These are phyloP conservation scores for Diabrotica undecimpunctata DNA, from an alignment of 1,140 invertebrate genomes.

Conservation along the genomic window DNA sequence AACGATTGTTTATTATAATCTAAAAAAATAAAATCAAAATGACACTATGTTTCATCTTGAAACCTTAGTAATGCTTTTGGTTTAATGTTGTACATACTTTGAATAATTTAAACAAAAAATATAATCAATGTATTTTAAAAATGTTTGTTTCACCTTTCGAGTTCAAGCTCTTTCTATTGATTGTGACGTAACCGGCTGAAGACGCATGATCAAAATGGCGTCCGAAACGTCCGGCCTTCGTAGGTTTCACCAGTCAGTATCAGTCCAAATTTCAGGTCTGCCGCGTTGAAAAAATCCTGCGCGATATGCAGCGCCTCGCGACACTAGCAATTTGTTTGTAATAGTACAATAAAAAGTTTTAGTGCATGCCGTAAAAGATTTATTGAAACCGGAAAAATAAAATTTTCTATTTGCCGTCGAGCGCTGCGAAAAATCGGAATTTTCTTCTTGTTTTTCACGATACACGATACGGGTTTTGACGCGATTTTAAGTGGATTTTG, in stretches of 20 bases:
- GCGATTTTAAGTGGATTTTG: background rate
- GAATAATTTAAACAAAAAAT: constrained; percentile 5
- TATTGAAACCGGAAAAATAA: background rate
- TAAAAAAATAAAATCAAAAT: too few species aligned
- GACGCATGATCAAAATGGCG: constrained; percentile 43
- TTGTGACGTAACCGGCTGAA: constrained; percentile 40
- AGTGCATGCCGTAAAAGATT: background rate
- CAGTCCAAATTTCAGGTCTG: constrained; percentile 19
- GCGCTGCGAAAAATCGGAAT: background rate
- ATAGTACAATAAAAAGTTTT: constrained; percentile 14
- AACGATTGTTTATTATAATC: too few species aligned
- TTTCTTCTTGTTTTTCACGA: background rate
- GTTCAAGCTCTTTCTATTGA: constrained; percentile 37
- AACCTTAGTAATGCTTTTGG: too few species aligned
- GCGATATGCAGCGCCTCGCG: constrained; percentile 13
- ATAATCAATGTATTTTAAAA: constrained; percentile 9
- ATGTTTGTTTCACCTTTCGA: constrained; percentile 15
- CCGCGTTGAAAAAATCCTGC: constrained; percentile 25
- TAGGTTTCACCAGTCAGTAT: constrained; percentile 30
- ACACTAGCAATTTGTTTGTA: background rate
- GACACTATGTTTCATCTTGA: too few species aligned
- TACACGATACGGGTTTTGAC: background rate
- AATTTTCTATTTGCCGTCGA: background rate
- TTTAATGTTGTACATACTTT: background rate
- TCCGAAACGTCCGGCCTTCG: constrained; percentile 13